Conservation (phyloP, 2,113 vertebrate species). For the Penelope pileata region DNA sequence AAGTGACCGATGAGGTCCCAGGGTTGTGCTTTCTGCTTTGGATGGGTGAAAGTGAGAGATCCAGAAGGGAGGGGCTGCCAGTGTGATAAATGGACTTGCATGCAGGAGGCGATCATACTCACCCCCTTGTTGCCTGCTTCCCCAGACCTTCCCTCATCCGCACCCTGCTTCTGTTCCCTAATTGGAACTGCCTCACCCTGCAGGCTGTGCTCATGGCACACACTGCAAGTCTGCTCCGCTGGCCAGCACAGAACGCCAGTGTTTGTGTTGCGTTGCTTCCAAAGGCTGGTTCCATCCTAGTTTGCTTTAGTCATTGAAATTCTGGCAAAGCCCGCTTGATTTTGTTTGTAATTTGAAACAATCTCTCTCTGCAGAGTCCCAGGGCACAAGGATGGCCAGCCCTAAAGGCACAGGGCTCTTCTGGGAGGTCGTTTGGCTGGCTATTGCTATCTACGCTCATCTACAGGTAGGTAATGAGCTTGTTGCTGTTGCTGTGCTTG, state of each 20-base stretch:
- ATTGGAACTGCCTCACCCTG: conserved; percentile 34
- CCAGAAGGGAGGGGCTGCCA: neutral
- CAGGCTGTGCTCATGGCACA: conserved; percentile 58
- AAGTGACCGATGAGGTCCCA: neutral
- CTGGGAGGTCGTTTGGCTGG: conserved; percentile 70
- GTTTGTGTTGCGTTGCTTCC: conserved; percentile 63
- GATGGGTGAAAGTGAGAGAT: neutral
- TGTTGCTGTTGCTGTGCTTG: neutral
- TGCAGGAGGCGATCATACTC: neutral
- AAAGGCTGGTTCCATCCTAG: neutral
- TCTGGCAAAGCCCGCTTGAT: conserved; percentile 1
- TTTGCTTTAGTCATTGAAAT: conserved; percentile 66
- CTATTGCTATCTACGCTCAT: conserved; percentile 48
- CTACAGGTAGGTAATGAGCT: conserved; percentile 73
- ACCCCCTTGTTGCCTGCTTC: neutral
- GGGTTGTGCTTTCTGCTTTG: neutral
- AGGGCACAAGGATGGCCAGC: conserved; percentile 46
- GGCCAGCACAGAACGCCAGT: conserved; percentile 34
- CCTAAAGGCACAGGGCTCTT: conserved; percentile 26
- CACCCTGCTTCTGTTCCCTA: neutral
- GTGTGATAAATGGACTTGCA: neutral
- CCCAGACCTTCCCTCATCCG: neutral
- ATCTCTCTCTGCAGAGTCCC: conserved; percentile 46
- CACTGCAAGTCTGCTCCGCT: neutral
- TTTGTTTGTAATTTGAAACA: conserved; percentile 53